Conservation (phyloP, 1,140 invertebrate genomes). For the Drosophila parvula region DNA sequence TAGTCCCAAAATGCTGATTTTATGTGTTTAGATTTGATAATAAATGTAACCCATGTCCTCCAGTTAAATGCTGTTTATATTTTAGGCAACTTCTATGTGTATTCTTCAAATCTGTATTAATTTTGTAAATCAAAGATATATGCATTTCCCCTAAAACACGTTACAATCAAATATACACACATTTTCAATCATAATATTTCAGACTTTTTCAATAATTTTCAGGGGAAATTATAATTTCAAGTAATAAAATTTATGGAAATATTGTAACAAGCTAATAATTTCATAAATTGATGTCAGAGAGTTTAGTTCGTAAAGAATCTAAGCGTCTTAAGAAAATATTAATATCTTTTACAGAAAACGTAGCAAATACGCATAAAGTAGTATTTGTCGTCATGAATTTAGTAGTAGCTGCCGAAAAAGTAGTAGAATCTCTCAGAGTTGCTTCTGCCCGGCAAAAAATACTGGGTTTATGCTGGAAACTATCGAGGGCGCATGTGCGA, state of each 20-base stretch:
- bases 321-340: not conserved
- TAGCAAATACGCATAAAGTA: not conserved
- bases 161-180: not conserved
- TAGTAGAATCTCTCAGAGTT: constrained; percentile 22
- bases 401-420: constrained; percentile 9
- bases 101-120: constrained; percentile 2
- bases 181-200: not conserved
- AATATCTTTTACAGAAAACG: not conserved
- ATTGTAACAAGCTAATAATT: no score
- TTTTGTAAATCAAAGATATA: not conserved
- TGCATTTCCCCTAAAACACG: not conserved
- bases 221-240: not conserved
- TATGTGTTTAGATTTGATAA: constrained; percentile 14
- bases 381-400: not conserved
- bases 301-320: not conserved
- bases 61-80: constrained; percentile 1
- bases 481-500: constrained; percentile 48
- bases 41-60: constrained; percentile 24
- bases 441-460: constrained; percentile 9
- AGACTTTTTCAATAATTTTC: not conserved
- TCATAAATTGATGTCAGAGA: no score
- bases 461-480: constrained; percentile 45
- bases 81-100: not conserved
- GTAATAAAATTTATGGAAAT: no score
- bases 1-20: not conserved